Conservation (phyloP, 1,140 invertebrate species). For the Brachionus rotundiformis region DNA sequence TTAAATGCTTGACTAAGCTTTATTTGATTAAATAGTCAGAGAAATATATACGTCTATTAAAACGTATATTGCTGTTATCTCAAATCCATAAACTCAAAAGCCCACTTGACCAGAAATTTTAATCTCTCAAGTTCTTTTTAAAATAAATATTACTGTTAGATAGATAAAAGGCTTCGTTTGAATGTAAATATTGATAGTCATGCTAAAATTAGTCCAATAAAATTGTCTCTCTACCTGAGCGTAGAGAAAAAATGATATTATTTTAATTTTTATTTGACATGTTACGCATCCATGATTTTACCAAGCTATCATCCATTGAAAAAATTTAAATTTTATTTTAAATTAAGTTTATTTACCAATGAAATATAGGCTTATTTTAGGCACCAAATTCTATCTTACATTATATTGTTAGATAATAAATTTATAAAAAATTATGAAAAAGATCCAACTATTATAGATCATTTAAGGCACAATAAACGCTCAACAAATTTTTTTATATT, state of each 20-base stretch:
- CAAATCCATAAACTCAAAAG: constrained; percentile 41
- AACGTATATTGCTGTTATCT: constrained; percentile 27
- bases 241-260: constrained; percentile 21
- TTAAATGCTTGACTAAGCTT: constrained; percentile 33
- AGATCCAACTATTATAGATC: no score
- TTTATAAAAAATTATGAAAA: no score
- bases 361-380: background rate
- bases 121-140: constrained; percentile 45
- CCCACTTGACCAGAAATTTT: constrained; percentile 44
- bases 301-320: constrained; percentile 15
- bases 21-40: constrained; percentile 29
- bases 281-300: constrained; percentile 41
- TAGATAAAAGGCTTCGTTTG: constrained; percentile 2
- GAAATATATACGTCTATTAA: background rate
- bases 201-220: background rate
- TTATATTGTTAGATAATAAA: no score
- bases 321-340: background rate
- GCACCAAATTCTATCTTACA: background rate
- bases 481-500: background rate
- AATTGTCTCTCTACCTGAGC: background rate
- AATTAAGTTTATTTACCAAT: background rate
- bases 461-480: background rate
- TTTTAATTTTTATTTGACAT: background rate
- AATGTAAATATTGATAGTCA: constrained; percentile 46
- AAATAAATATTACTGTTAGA: constrained; percentile 44